Base-by-base conservation (phyloP, 2,888 invertebrate genomes). In the Drosophila neutralis region DNA sequence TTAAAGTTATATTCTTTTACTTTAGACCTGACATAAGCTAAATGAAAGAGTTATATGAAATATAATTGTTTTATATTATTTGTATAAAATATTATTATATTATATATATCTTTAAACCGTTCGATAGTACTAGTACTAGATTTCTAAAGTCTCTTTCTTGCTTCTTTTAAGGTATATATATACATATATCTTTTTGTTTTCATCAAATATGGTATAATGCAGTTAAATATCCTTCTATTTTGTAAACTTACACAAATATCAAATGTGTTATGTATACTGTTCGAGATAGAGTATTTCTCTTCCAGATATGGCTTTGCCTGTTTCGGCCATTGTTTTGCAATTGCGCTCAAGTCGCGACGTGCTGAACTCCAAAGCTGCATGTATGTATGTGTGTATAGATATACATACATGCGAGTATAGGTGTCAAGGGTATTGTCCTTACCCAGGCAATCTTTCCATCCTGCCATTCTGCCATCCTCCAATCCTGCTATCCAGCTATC, bases 391-490 rank as follows among this genome's bases (percentile, higher is more conserved):
- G 56, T 61, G 29, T 63, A 49, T 29, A 35, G 45, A 35, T 71
- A 45, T 56, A 54, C 52, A 36, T 54, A 51, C 74, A 36, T 62
- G 59, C 52, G 67, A 62, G 63, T 74, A 63, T 73, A 87, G 85
- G 85, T 86, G 85, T 86, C 85, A 80, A 87, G 85, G 89, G 89
- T 88, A 86, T 86, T 87, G 81, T 87, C 71, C 86, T 77, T 80
- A 71, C 67, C 72, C 65, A 53, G 65, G 78, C 77, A 86, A 77
- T 73, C 87, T 69, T 69, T 70, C 63, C 76, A 73, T 67, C 42
- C 68, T 69, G 38, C 49, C 61, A 48, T n/a, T 29, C 27, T 38
- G 42, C 31, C 31, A 52, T 45, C 24, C 60, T 49, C 33, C 21
- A 33, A 33, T 49, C 27, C 45, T 31, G 35, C 38, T 4, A 45